A percentile compares a stretch with the other conserved stretches of the same genome.
phyloP scores from a whole-genome alignment of 2,888 invertebrate genomes.

The Microchrysa polita region DNA sequence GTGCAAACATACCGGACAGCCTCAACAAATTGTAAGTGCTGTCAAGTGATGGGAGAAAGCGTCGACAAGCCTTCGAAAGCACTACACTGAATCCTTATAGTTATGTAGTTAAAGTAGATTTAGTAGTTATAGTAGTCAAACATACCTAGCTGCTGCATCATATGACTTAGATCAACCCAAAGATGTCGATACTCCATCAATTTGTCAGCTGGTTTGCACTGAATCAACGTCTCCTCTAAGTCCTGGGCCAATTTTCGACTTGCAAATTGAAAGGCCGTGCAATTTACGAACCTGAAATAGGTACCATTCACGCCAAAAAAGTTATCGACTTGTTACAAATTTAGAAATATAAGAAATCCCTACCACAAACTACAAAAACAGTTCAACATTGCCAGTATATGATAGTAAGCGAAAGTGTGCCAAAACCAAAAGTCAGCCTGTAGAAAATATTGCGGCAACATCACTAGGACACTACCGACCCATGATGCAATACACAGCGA shows the following conservation, averaged over 20 bases:
- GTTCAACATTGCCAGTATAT: constrained; percentile 78
- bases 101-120: no score
- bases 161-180: constrained; percentile 78
- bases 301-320: not conserved
- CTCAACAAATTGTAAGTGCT: no score
- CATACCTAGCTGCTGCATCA: constrained; percentile 78
- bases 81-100: no score
- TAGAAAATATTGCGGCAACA: constrained; percentile 75
- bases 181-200: constrained; percentile 75
- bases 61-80: no score
- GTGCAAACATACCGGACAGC: no score
- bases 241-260: constrained; percentile 72
- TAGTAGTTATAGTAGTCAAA: no score
- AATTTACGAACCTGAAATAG: constrained; percentile 71
- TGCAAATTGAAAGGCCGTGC: constrained; percentile 73
- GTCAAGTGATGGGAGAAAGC: no score
- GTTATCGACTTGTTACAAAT: not conserved
- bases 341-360: constrained; percentile 29
- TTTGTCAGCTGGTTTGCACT: constrained; percentile 71
- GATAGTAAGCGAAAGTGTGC: constrained; percentile 79
- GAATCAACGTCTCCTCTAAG: constrained; percentile 71
- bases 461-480: constrained; percentile 71
- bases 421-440: constrained; percentile 77
- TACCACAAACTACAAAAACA: constrained; percentile 77
- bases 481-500: constrained; percentile 74